A percentile compares a stretch with the other conserved stretches of the same genome.
Evolutionary conservation across 2,797 vertebrate genomes (phyloP).

Genomic region (Xenentodon cancila): DNA sequence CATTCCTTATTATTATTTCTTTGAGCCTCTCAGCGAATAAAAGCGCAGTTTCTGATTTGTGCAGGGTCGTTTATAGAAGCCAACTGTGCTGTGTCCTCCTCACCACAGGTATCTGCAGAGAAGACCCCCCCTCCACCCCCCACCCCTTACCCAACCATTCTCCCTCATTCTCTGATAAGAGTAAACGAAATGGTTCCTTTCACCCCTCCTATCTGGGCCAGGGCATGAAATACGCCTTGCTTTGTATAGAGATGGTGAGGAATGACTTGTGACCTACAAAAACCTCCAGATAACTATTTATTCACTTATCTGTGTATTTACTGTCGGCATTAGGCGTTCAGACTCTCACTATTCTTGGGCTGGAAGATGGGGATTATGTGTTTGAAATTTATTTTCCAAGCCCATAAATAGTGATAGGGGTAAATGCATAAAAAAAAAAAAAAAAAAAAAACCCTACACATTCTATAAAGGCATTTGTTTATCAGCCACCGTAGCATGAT

Average conservation of each 20-base stretch:
- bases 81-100: conserved; percentile 52
- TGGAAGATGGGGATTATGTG: conserved; percentile 65
- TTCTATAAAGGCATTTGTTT: conserved; percentile 67
- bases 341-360: conserved; percentile 65
- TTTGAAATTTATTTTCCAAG: conserved; percentile 68
- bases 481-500: conserved; percentile 41
- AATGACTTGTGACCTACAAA: conserved; percentile 81
- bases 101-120: conserved; percentile 69
- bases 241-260: conserved; percentile 77
- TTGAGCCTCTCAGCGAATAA: conserved; percentile 60
- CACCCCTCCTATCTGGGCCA: conserved; percentile 77
- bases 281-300: conserved; percentile 78
- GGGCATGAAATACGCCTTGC: conserved; percentile 75
- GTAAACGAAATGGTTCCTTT: conserved; percentile 82
- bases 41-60: conserved; percentile 51
- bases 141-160: conserved; percentile 27
- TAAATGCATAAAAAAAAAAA: conserved; percentile 18
- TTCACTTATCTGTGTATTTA: conserved; percentile 82
- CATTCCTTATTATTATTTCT: conserved; percentile 70
- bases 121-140: conserved; percentile 12
- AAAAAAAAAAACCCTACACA: conserved; percentile 35
- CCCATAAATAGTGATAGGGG: conserved; percentile 66
- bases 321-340: conserved; percentile 69
- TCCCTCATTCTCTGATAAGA: conserved; percentile 70
- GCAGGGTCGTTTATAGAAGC: conserved; percentile 56